Conservation (phyloP, 2,113 vertebrate genomes). For the Struthidea cinerea region DNA sequence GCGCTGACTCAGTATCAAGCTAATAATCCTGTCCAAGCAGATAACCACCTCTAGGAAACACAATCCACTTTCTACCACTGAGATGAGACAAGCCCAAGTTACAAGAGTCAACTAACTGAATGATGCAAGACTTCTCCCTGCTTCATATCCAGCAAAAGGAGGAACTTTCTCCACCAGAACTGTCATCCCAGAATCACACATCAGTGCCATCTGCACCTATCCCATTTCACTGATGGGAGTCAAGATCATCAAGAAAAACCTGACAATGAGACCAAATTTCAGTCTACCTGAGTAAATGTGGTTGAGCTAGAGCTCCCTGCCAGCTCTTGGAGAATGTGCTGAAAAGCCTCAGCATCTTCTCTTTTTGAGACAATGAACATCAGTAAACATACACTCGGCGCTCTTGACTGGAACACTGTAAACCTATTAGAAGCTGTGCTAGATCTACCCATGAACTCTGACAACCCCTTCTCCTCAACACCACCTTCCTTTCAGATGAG, state of each 20-base stretch:
- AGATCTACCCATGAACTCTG: background rate
- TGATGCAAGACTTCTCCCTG: background rate
- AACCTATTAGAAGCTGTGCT: background rate
- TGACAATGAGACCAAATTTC: background rate
- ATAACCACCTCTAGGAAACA: background rate
- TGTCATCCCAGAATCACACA: background rate
- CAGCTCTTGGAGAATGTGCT: background rate
- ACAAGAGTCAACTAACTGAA: background rate
- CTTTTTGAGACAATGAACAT: background rate
- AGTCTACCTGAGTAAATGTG: background rate
- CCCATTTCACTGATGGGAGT: background rate
- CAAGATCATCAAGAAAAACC: background rate
- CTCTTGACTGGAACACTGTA: background rate
- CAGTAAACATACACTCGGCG: background rate
- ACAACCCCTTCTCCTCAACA: background rate
- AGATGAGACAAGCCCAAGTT: background rate
- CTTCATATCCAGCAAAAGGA: background rate
- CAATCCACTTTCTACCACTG: background rate
- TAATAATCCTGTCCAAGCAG: background rate
- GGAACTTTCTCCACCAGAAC: background rate
- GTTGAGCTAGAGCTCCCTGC: background rate
- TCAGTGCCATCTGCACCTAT: background rate
- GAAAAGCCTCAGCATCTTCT: background rate
- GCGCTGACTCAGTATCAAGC: background rate
- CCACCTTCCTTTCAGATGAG: background rate